Evolutionary conservation across 2,888 invertebrate genomes (phyloP).

Genomic region (Stenolophus ochropezus): DNA sequence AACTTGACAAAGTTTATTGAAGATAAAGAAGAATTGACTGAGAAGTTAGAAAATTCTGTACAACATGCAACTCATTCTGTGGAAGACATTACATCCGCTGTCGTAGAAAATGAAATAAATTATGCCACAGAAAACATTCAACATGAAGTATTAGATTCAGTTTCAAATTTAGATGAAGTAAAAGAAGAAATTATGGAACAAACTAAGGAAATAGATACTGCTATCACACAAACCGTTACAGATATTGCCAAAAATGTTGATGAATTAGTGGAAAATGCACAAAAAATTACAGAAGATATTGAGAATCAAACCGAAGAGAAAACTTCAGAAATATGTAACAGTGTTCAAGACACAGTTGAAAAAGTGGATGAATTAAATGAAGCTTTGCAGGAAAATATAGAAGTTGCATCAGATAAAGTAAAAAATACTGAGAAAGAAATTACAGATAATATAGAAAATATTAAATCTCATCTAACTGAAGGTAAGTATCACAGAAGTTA

Average conservation of each 20-base stretch:
- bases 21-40: not conserved
- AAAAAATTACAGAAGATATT: not conserved
- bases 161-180: not conserved
- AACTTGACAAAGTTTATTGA: constrained; percentile 1
- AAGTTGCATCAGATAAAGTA: constrained; percentile 62
- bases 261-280: no score
- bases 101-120: not conserved
- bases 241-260: no score
- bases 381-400: not conserved
- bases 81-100: not conserved
- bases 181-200: not conserved
- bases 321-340: not conserved
- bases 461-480: not conserved
- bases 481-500: not conserved
- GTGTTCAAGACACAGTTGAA: not conserved
- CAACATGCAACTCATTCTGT: not conserved
- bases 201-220: not conserved
- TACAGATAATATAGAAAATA: not conserved
- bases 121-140: not conserved
- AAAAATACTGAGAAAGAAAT: constrained; percentile 61
- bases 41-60: not conserved
- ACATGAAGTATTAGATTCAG: not conserved
- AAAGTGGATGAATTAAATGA: not conserved
- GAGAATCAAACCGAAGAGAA: not conserved
- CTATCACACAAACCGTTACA: not conserved